phyloP scores from a whole-genome alignment of 2,113 vertebrate genomes.

The Urocynchramus pylzowi region DNA sequence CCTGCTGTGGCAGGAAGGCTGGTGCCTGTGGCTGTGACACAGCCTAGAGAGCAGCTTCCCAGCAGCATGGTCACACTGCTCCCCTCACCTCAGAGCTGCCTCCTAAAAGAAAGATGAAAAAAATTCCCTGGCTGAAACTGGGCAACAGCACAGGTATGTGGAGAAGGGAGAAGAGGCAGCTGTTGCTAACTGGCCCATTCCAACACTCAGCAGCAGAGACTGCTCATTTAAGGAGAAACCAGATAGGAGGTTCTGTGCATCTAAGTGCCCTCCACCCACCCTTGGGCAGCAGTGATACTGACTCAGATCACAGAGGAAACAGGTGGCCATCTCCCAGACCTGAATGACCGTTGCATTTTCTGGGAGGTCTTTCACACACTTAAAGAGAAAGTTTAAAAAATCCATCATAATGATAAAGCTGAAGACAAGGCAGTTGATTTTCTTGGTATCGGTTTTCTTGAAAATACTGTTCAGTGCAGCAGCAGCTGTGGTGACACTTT shows the following conservation, averaged over 20 bases:
- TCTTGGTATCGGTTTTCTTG: neutral
- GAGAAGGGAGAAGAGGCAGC: neutral
- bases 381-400: neutral
- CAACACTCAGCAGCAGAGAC: neutral
- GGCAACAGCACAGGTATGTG: rapidly evolving
- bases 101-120: neutral
- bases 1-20: neutral
- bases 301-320: neutral
- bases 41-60: neutral
- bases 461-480: rapidly evolving
- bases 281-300: neutral
- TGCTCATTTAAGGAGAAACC: neutral
- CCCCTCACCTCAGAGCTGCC: neutral
- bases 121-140: neutral
- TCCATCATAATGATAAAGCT: neutral
- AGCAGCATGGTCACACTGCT: neutral
- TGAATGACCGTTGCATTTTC: neutral
- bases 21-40: neutral
- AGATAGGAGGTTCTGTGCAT: neutral
- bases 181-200: neutral
- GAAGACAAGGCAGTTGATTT: neutral
- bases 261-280: neutral
- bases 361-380: neutral
- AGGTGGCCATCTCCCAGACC: neutral
- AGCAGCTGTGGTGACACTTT: neutral